Evolutionary conservation across 2,797 vertebrate genomes (phyloP), one percentile per base, ranked within the genome.

Genomic region (Coracias cyanogaster): DNA sequence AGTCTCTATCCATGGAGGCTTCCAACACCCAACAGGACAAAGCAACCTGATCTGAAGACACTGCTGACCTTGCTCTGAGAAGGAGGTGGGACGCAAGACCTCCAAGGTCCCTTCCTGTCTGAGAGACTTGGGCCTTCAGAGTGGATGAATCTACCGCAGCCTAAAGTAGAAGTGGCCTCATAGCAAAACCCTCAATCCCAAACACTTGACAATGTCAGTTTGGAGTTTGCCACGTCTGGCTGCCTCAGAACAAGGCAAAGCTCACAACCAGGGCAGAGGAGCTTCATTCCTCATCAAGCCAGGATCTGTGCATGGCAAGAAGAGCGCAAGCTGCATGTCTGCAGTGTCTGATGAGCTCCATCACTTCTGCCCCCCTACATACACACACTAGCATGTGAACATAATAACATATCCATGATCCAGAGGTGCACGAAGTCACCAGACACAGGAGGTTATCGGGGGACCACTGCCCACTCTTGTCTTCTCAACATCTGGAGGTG

Each of bases 321-420:
- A 11, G 25, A 67, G 20, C 3, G 31, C 6, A 37, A 90, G 22
- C 35, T 60, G 5, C 17, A 5, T 7, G 3, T 60, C 49, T 67
- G 17, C 29, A 35, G 25, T 12, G 8, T 2, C 20, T n/a, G n/a
- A 5, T 15, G 25, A 64, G 8, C 5, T 67, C n/a, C 16, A 19
- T 22, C 7, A 1, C 7, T 89, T 18, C 52, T 20, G 7, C 10
- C 10, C 5, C 3, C 28, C 11, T 39, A 4, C 11, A 33, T 66
- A n/a, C 39, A 12, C 0, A 0, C 0, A 2, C n/a, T 8, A 6
- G 14, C 9, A 1, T 28, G 19, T 67, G 66, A 79, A 64, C 1
- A 2, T 16, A 46, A 8, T 0, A 3, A 13, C 22, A 54, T 3
- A 17, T 29, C 19, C 29, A 11, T 41, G 15, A n/a, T 45, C 37